phyloP scores from a whole-genome alignment of 30 jellyfish, hydroid and myxozoan genomes.

The Cassiopea andromeda region DNA sequence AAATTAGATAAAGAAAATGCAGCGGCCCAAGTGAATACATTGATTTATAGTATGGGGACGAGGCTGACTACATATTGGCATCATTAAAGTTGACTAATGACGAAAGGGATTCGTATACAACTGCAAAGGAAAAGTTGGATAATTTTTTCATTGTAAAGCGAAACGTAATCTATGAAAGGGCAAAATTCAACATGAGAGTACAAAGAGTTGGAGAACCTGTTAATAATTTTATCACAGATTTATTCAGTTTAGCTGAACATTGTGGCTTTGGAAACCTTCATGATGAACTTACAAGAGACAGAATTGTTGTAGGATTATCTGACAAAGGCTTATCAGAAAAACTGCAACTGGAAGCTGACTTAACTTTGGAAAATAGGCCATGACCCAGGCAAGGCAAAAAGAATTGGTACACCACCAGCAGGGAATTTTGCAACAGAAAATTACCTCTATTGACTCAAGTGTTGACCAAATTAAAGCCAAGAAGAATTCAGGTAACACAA shows the following conservation, averaged over 20 bases:
- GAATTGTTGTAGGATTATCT: conserved; percentile 32
- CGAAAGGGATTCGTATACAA: conserved; percentile 4
- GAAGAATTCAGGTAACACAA: conserved; percentile 11
- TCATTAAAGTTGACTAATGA: conserved; percentile 19
- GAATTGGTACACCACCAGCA: conserved; percentile 36
- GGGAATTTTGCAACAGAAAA: neutral
- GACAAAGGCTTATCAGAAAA: conserved; percentile 15
- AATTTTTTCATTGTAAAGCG: conserved; percentile 18
- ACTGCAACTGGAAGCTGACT: conserved; percentile 35
- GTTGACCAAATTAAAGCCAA: conserved; percentile 16
- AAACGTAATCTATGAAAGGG: conserved; percentile 35
- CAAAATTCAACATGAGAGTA: conserved; percentile 15
- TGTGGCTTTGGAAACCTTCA: conserved; percentile 50
- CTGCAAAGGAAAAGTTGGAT: conserved; percentile 25
- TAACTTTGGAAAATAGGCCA: neutral
- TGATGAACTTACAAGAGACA: conserved; percentile 49
- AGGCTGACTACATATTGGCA: conserved; percentile 9
- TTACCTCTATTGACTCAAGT: neutral
- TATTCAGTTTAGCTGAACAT: conserved; percentile 26
- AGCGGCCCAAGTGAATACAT: conserved; percentile 20
- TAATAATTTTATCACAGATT: neutral
- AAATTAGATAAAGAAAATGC: neutral
- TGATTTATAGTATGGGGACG: conserved; percentile 22
- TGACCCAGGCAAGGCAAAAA: neutral
- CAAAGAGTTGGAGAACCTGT: conserved; percentile 39